Conservation (phyloP, 2,888 invertebrate genomes). For the Parasteatoda lunata region DNA sequence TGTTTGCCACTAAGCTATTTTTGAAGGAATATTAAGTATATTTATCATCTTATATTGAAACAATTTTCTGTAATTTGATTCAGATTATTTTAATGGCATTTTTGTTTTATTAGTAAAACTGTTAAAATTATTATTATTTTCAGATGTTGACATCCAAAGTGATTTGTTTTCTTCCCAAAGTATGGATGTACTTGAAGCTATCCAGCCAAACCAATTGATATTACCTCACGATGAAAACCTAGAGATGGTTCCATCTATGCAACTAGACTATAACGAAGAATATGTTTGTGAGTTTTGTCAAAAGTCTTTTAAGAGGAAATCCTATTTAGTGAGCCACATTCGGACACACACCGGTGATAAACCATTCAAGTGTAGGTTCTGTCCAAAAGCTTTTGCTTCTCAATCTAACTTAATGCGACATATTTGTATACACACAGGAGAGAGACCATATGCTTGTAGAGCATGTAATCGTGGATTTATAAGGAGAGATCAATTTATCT, state of each 20-base stretch:
- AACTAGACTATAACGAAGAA: not conserved
- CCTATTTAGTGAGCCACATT: constrained; percentile 14
- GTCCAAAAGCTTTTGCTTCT: constrained; percentile 12
- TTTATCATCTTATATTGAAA: no score
- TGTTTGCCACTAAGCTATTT: no score
- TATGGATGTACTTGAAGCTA: not conserved
- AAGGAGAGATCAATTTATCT: not conserved
- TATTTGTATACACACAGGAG: constrained; percentile 1
- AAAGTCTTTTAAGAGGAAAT: constrained; percentile 20
- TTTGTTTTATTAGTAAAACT: no score
- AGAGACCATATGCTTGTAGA: constrained; percentile 1
- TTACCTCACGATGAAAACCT: not conserved
- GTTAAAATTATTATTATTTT: not conserved
- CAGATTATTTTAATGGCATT: no score
- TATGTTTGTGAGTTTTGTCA: constrained; percentile 20
- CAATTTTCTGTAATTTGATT: no score
- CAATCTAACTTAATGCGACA: constrained; percentile 11
- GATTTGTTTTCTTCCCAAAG: not conserved
- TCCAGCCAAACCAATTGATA: not conserved
- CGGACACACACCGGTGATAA: constrained; percentile 11
- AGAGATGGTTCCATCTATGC: not conserved
- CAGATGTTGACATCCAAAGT: not conserved
- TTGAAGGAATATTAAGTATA: no score
- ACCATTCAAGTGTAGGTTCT: constrained; percentile 7
- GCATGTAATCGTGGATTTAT: constrained; percentile 2